Evolutionary conservation across 2,888 invertebrate species (phyloP), one percentile per base, ranked within the genome.

Genomic region (Cataglyphis livida): DNA sequence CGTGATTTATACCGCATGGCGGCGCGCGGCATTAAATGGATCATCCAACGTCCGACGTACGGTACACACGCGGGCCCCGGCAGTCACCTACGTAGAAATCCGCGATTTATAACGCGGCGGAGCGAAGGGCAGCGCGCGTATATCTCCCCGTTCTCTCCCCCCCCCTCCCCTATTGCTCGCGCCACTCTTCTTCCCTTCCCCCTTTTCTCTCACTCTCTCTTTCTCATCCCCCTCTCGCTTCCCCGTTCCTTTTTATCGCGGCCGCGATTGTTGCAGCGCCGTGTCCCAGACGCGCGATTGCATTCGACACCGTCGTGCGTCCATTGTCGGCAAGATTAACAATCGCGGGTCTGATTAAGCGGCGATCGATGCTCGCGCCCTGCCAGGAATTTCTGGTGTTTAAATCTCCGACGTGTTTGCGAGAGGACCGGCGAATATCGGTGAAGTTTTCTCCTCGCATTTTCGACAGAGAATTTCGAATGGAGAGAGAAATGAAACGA

Each of bases 21-120:
- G 87, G 88, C 82, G 90, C 84, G 86, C 89, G 86, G 91, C 86
- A 91, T 91, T 91, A 91, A 89, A 90, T 90, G 90, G 91, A 91
- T 91, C 91, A 91, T 91, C 90, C 88, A 68, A 87, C 88, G 88
- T 87, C 88, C 86, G 88, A 89, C 84, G 78, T 87, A 88, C 81
- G 87, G 87, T 86, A 88, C 87, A 87, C 90, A 84, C 75, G 88
- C 89, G 85, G 70, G 70, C 6, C 85, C 85, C 87, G 82, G 84
- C 88, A 86, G 88, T 90, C 90, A 87, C 85, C 90, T 90, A 88
- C 88, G 88, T 89, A 88, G 88, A 91, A 91, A 91, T 91, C 87
- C 86, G 90, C 89, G 90, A 91, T 91, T 92, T 91, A 91, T 91
- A 91, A 91, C 89, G 84, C 87, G 84, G 81, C 85, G 75, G 87